Percentiles rank a stretch among this genome's conserved stretches.
These are phyloP conservation scores for Musca vetustissima DNA, from an alignment of 1,140 invertebrate species.

Conservation along the genomic window DNA sequence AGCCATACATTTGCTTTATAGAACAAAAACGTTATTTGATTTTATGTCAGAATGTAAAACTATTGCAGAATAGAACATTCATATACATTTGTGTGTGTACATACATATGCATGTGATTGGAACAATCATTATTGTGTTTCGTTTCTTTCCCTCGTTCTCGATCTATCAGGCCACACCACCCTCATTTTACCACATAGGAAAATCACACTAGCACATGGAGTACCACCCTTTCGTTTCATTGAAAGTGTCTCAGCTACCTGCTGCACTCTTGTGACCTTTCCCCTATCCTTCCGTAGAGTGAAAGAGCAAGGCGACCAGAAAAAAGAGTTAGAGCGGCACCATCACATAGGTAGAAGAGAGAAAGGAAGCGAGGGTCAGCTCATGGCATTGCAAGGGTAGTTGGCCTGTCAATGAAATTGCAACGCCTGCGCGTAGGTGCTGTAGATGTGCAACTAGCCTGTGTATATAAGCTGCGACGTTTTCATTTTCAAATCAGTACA, in stretches of 20 bases:
- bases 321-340: not conserved
- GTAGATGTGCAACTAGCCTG: slow-evolving; percentile 27
- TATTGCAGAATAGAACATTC: no score
- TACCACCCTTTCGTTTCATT: slow-evolving; percentile 17
- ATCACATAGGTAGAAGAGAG: not conserved
- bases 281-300: not conserved
- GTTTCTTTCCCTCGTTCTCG: no score
- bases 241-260: slow-evolving; percentile 16
- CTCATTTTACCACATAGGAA: not conserved
- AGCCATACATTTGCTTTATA: no score
- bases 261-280: not conserved
- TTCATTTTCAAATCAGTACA: slow-evolving; percentile 42
- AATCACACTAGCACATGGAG: not conserved
- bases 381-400: slow-evolving; percentile 3
- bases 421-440: not conserved
- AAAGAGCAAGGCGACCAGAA: not conserved
- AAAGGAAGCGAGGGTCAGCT: not conserved
- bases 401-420: slow-evolving; percentile 13
- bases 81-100: no score
- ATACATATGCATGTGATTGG: no score
- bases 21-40: no score
- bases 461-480: slow-evolving; percentile 42
- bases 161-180: not conserved
- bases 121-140: no score
- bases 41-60: no score